These are phyloP conservation scores for Aldrovandia affinis DNA, from an alignment of 2,797 vertebrate genomes.

Conservation along the genomic window DNA sequence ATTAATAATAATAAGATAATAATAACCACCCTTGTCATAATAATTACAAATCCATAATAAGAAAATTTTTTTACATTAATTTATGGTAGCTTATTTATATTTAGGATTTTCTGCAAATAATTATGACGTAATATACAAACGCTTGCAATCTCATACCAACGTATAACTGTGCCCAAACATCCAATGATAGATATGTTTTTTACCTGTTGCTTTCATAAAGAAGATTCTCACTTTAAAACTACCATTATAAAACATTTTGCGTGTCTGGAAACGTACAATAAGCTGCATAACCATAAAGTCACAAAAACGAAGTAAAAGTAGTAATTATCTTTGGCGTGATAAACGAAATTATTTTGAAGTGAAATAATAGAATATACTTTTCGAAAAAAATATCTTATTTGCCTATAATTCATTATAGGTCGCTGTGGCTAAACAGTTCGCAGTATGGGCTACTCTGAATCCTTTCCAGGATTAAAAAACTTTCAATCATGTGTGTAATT, in stretches of 20 bases:
- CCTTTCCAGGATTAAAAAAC: too few relatives aligned
- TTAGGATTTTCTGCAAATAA: too few relatives aligned
- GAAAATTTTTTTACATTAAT: too few relatives aligned
- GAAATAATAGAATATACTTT: background rate
- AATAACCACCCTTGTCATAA: too few relatives aligned
- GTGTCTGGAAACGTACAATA: background rate
- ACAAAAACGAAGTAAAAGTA: background rate
- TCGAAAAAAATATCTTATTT: background rate
- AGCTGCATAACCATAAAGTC: background rate
- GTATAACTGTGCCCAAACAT: background rate
- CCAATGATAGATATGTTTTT: background rate
- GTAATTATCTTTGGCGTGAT: background rate
- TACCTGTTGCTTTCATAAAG: background rate
- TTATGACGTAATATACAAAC: too few relatives aligned
- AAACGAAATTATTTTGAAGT: background rate
- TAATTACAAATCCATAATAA: too few relatives aligned
- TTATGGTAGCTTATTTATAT: too few relatives aligned
- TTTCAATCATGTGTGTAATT: background rate
- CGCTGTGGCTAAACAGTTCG: background rate
- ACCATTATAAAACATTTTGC: background rate
- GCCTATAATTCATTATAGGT: background rate
- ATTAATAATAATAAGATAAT: too few relatives aligned
- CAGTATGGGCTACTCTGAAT: too few relatives aligned
- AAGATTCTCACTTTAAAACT: background rate
- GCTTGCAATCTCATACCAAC: too few relatives aligned